Base-by-base conservation (phyloP, 2,888 invertebrate species). In the Pyrgus malvae region DNA sequence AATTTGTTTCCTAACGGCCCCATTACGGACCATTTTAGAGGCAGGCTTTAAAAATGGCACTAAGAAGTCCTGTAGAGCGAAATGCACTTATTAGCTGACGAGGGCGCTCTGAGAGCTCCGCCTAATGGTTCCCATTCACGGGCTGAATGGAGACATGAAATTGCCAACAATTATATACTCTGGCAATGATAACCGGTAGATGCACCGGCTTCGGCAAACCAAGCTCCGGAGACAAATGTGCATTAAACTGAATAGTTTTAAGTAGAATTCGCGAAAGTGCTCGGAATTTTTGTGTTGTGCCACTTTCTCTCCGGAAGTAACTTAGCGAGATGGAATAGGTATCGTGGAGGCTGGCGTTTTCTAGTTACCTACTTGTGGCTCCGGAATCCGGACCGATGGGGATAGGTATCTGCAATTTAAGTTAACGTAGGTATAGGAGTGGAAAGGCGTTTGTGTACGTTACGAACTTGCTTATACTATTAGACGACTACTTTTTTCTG, bases 141-240 rank as follows among this genome's bases (percentile, higher is more conserved):
- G 73, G 75, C 68, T 87, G 88, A 90, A 89, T 88, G 81, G 85
- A 80, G 75, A 82, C 80, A 83, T 70, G 69, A 82, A 88, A 90
- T 89, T 89, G 83, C 88, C 83, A 85, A 86, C 89, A 88, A 90
- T 90, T 89, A 89, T 84, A 85, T 83, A 82, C 90, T 90, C 81
- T 75, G 71, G 77, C 80, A 88, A 88, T 89, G 89, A 89, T 89
- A 89, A 89, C 88, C 70, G 80, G 76, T 74, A 76, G 86, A 86
- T 85, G 79, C 74, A 78, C 68, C 66, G 62, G 66, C 74, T 70
- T 71, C 76, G 72, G 72, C 76, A 84, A 84, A 81, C 80, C 79
- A 69, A 69, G 68, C 71, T 53, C 21, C 42, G 49, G 51, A 53
- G 51, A 53, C 51, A 53, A 53, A 53, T 45, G 45, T 50, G 50